Evolutionary conservation across 35 echinoderm and acorn worm genomes (phyloP), one percentile per base, ranked within the genome.

Genomic region (Lytechinus variegatus): DNA sequence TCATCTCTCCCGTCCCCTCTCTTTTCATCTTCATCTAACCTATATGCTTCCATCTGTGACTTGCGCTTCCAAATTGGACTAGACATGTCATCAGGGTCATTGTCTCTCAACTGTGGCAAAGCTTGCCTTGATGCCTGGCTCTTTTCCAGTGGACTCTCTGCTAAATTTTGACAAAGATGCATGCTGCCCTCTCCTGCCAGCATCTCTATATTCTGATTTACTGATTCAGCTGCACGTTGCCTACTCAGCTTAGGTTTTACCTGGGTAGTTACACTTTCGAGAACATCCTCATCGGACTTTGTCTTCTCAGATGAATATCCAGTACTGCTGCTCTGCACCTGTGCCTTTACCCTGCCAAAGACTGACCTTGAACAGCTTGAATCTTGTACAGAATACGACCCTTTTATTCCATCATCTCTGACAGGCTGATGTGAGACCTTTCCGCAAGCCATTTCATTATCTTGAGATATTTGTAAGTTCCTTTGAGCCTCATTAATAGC

Each of bases 1-100:
- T 90, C 88, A 2, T 52, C 88, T 54, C 12, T 19, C 28, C 4
- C 28, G 4, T 54, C 52, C 16, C 52, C 28, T 6, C 88, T 52
- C 88, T 90, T 90, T 54, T 52, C 88, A 10, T 93, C 52, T 13
- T 21, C 92, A 90, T 9, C 14, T 10, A 54, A 52, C 9, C 27
- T 93, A 93, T 27, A 54, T 27, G 2, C 92, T 27, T 93, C 92
- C 92, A 93, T 57, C 27, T 93, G 92, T 54, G 92, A 93, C 54
- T 93, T 93, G 9, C 92, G 28, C n/a, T 93, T 93, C 92, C 92
- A 93, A 9, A 93, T 54, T 55, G 92, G 92, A 93, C 54, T 55
- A 28, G 53, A 93, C n/a, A 19, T 57, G 27, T 93, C 92, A 55
- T 93, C 21, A 55, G 53, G 88, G 88, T 90, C 88, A 90, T 54